Conservation (phyloP, 2,797 vertebrate species). For the Esox lucius region DNA sequence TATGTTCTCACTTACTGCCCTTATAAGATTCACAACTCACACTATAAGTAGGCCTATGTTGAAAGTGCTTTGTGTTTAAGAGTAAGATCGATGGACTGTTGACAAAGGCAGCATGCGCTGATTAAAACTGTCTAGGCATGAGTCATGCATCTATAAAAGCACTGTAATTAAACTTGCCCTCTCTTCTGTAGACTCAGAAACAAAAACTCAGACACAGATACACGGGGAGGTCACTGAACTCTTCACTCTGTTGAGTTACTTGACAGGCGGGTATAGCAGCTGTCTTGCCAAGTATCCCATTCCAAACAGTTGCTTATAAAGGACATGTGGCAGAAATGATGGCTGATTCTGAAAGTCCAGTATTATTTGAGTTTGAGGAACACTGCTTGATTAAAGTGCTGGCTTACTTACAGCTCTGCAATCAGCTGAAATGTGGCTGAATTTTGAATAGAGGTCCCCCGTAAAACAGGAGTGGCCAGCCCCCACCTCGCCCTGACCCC, state of each 20-base stretch:
- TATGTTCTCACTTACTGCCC: conserved; percentile 15
- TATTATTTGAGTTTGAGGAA: conserved; percentile 14
- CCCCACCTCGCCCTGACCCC: background rate
- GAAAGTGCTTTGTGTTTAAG: background rate
- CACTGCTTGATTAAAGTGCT: conserved; percentile 20
- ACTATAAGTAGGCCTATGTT: background rate
- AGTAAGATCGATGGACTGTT: conserved; percentile 4
- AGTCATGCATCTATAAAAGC: conserved; percentile 1
- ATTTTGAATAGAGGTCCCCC: conserved; percentile 11
- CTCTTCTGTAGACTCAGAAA: conserved; percentile 8
- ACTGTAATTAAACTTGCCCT: background rate
- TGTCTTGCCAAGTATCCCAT: conserved; percentile 15
- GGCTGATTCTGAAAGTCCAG: conserved; percentile 18
- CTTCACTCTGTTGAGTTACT: background rate
- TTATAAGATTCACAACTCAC: conserved; percentile 11
- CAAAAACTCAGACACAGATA: background rate
- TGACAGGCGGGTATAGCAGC: conserved; percentile 9
- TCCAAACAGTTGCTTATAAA: conserved; percentile 26
- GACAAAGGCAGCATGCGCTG: conserved; percentile 7
- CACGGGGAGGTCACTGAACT: background rate
- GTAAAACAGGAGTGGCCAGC: background rate
- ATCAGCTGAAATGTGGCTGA: conserved; percentile 22
- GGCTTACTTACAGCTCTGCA: conserved; percentile 12
- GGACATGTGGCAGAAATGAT: conserved; percentile 9
- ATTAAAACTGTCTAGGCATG: conserved; percentile 6